Base-by-base conservation (phyloP, 2,888 invertebrate species). In the Drosophila conformis region DNA sequence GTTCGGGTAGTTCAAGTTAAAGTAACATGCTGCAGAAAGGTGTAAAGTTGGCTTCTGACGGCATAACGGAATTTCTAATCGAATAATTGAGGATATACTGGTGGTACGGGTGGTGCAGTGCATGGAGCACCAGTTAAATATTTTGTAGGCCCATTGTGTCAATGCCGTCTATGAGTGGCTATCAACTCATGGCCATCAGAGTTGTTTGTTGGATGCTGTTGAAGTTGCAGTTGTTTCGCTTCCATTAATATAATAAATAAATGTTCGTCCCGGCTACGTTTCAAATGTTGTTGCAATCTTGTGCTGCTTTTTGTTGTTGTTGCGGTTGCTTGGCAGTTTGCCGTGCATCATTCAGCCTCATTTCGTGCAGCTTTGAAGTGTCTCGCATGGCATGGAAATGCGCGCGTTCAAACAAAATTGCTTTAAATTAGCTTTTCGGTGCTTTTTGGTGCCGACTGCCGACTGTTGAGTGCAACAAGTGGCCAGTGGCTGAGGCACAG, bases 401-500 rank as follows among this genome's bases (percentile, higher is more conserved):
- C 75, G 80, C 83, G 87, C 90, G 83, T 87, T 90, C 82, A 86
- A 90, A 91, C 88, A 89, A 91, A 91, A 91, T 91, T 91, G 91
- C 91, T 90, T 91, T 90, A 91, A 91, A 91, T 91, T 91, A 91
- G 90, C 87, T 91, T 90, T 89, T 90, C 78, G 82, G 80, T 84
- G 80, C 78, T 73, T 83, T 85, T 83, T 76, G 71, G 70, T 77
- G 73, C 71, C 70, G 78, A 72, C 58, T 65, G 73, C 56, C 59
- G 67, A 40, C 48, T 68, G 70, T n/a, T 33, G 57, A 51, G 54
- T 61, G 64, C 80, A 82, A 82, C 84, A 88, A 84, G 85, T 83
- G 89, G 81, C 70, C 58, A 51, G 66, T 52, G 57, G 70, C 53
- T 48, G 71, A 76, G 70, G 72, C 76, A 80, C 86, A 87, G 88